Conservation (phyloP, 1,140 invertebrate genomes). For the Orius insidiosus region DNA sequence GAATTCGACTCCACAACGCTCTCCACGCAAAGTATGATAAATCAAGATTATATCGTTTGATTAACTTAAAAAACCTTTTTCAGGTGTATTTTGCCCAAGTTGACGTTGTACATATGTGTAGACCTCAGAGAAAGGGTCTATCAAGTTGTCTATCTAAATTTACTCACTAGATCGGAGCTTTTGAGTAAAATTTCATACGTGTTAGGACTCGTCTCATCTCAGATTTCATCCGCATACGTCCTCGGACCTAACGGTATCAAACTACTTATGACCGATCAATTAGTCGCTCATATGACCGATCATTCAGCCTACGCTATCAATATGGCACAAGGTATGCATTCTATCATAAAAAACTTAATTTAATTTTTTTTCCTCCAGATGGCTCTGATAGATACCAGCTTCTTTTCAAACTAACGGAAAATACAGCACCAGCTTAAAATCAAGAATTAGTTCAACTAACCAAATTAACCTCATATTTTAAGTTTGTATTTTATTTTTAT, state of each 20-base stretch:
- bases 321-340: slow-evolving; percentile 28
- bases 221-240: slow-evolving; percentile 46
- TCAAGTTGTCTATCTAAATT: slow-evolving; percentile 62
- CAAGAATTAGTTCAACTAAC: too few relatives aligned
- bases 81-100: slow-evolving; percentile 51
- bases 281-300: slow-evolving; percentile 44
- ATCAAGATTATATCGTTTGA: slow-evolving; percentile 1
- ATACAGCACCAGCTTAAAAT: too few relatives aligned
- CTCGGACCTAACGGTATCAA: slow-evolving; percentile 57
- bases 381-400: slow-evolving; percentile 7
- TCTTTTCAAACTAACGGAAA: slow-evolving; percentile 9
- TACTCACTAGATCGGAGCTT: slow-evolving; percentile 33
- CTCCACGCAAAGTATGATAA: slow-evolving; percentile 43
- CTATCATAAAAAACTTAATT: background rate
- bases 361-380: slow-evolving; percentile 7
- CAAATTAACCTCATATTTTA: too few relatives aligned
- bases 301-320: slow-evolving; percentile 43
- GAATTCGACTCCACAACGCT: slow-evolving; percentile 77
- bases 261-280: slow-evolving; percentile 55
- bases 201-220: slow-evolving; percentile 34
- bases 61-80: slow-evolving; percentile 18
- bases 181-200: slow-evolving; percentile 42
- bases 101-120: slow-evolving; percentile 62
- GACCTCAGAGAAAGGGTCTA: slow-evolving; percentile 43
- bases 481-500: too few relatives aligned